A percentile compares a stretch with the other conserved stretches of the same genome.
Evolutionary conservation across 2,797 vertebrate species (phyloP).

Genomic region (Vireo griseus): DNA sequence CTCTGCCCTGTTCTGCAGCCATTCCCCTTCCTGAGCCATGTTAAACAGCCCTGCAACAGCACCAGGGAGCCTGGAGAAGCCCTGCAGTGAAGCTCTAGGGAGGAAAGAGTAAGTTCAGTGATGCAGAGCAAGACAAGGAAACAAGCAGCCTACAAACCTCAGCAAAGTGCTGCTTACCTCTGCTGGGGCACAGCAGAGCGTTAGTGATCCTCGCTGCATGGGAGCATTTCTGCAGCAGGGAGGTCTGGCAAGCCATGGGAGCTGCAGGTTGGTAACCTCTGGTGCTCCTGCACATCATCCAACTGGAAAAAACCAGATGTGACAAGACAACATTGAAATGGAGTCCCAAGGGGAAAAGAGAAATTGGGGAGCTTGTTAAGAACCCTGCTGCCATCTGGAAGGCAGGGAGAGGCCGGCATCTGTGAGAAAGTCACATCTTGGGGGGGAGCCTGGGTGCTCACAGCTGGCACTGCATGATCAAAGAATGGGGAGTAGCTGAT

Average conservation of each 20-base stretch:
- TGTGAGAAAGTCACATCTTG: slow-evolving; percentile 31
- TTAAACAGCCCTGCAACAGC: not conserved
- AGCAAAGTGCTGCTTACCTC: not conserved
- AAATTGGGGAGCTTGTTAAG: slow-evolving; percentile 43
- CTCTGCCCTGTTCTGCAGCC: not conserved
- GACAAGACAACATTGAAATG: slow-evolving; percentile 32
- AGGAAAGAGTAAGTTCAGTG: not conserved
- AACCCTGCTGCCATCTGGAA: slow-evolving; percentile 55
- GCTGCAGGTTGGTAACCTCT: not conserved
- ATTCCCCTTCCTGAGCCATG: not conserved
- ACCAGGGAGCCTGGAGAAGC: not conserved
- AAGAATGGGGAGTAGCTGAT: not conserved
- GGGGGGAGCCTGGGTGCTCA: not conserved
- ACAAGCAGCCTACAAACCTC: not conserved
- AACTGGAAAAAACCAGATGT: slow-evolving; percentile 31
- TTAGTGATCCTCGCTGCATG: not conserved
- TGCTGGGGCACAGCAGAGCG: not conserved
- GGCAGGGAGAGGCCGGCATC: not conserved
- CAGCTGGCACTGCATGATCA: not conserved
- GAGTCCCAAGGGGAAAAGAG: not conserved
- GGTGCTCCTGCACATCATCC: not conserved
- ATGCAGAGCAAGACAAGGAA: not conserved
- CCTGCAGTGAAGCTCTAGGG: not conserved
- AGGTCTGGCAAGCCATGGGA: not conserved
- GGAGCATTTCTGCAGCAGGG: not conserved